Evolutionary conservation across 2,888 invertebrate genomes (phyloP).

Genomic region (Acronicta psi): DNA sequence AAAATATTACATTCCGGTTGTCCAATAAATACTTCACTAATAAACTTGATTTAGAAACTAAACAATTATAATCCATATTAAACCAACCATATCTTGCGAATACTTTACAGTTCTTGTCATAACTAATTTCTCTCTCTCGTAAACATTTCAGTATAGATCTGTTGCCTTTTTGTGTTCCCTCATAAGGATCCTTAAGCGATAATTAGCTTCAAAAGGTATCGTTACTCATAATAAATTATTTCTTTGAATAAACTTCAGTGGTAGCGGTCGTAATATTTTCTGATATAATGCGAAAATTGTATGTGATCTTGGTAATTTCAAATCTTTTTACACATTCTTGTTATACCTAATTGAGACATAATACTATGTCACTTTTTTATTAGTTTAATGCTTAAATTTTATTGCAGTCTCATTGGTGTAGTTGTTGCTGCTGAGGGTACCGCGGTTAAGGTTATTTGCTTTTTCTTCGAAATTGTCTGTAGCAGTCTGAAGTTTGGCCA

Average conservation of each 20-base stretch:
- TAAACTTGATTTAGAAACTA: slow-evolving; percentile 1
- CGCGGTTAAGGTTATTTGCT: too few relatives aligned
- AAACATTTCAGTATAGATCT: slow-evolving; percentile 57
- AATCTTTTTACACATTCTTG: background rate
- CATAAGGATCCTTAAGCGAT: too few relatives aligned
- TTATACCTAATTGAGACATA: background rate
- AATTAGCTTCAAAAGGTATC: slow-evolving; percentile 31
- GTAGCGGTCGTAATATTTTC: slow-evolving; percentile 1
- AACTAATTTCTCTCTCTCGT: slow-evolving; percentile 54
- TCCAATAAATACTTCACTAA: slow-evolving; percentile 7
- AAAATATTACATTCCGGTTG: background rate
- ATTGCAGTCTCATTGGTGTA: too few relatives aligned
- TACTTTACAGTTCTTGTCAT: slow-evolving; percentile 55
- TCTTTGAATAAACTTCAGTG: slow-evolving; percentile 3
- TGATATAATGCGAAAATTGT: background rate
- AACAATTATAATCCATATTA: slow-evolving; percentile 13
- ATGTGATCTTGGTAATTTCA: background rate
- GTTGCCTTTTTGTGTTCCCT: slow-evolving; percentile 28
- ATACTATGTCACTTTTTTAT: too few relatives aligned
- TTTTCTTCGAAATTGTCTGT: too few relatives aligned
- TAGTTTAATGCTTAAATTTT: too few relatives aligned
- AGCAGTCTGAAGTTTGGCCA: too few relatives aligned
- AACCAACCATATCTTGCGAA: slow-evolving; percentile 27
- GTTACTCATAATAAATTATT: slow-evolving; percentile 19
- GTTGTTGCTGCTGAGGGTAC: too few relatives aligned